A percentile compares a stretch with the other conserved stretches of the same genome.
These are phyloP conservation scores for Alviniconcha strummeri DNA, from an alignment of 2,888 invertebrate genomes.

Conservation along the genomic window DNA sequence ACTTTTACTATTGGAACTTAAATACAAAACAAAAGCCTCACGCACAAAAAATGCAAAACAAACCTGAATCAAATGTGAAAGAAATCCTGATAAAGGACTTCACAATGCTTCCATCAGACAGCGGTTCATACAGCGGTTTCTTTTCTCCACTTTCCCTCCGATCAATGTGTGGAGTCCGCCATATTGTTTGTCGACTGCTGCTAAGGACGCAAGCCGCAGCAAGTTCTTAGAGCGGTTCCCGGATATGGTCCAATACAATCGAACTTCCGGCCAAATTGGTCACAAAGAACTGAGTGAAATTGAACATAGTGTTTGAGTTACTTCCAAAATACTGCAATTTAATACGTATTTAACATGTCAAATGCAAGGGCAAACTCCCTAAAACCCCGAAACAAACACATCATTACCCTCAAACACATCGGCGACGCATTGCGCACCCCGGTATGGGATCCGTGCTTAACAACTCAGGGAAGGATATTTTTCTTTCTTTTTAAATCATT, in stretches of 20 bases:
- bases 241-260: no score
- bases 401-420: background rate
- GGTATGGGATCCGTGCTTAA: no score
- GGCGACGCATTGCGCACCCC: background rate
- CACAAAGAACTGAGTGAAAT: no score
- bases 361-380: no score
- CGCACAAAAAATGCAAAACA: background rate
- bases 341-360: background rate
- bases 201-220: slow-evolving; percentile 18
- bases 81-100: background rate
- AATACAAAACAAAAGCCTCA: background rate
- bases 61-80: background rate
- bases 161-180: slow-evolving; percentile 19
- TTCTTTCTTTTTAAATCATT: no score
- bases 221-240: background rate
- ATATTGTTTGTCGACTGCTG: slow-evolving; percentile 27
- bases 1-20: background rate
- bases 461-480: no score
- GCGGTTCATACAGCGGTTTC: background rate
- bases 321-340: no score
- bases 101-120: background rate
- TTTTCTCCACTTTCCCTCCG: background rate
- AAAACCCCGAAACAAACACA: background rate
- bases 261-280: no score
- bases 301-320: no score